Base-by-base conservation (phyloP, 92 coral and sea anemone genomes). In the Phenganax stokvisi region DNA sequence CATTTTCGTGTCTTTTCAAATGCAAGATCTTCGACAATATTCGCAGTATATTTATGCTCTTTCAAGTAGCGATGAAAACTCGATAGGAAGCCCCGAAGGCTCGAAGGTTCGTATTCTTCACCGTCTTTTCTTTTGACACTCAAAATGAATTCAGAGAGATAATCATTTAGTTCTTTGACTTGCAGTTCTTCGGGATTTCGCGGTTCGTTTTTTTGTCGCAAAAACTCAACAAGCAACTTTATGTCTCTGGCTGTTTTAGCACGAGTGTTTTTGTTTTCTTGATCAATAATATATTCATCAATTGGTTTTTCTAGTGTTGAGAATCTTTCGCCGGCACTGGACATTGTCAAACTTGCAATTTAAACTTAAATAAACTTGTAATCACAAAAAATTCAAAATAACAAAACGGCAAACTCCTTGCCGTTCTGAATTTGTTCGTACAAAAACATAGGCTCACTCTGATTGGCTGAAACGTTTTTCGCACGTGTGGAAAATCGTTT, bases 1-100 rank as follows among this genome's bases (percentile, higher is more conserved):
- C 79, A 82, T 57, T 82, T 81, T 71, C 78, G 54, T 61, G 64
- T 81, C 51, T 37, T 72, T 54, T 81, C 85, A 54, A 82, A 57
- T 60, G 85, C 85, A 82, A 28, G 54, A 72, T 57, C 77, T 63
- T 82, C 85, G 29, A 81, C 68, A 53, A 53, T 67, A 68, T 55
- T 81, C 58, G 57, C 77, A 0, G 57, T 12, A 47, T 72, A 72
- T 47, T 72, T 47, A 11, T 44, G 17, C 71, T 65, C 71, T 15
- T 65, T 65, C 71, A 65, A 65, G 25, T 59, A 20, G 16, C 74
- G 52, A 51, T 25, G 53, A 25, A 69, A 69, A 28, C 54, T 69
- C 53, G 74, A 69, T 12, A 28, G 1, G 52, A 69, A 69, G 9
- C 28, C 31, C 28, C 54, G 74, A 12, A n/a, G 74, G 53, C 31